phyloP scores from a whole-genome alignment of 2,888 invertebrate species.

The Macroteleia sp. region DNA sequence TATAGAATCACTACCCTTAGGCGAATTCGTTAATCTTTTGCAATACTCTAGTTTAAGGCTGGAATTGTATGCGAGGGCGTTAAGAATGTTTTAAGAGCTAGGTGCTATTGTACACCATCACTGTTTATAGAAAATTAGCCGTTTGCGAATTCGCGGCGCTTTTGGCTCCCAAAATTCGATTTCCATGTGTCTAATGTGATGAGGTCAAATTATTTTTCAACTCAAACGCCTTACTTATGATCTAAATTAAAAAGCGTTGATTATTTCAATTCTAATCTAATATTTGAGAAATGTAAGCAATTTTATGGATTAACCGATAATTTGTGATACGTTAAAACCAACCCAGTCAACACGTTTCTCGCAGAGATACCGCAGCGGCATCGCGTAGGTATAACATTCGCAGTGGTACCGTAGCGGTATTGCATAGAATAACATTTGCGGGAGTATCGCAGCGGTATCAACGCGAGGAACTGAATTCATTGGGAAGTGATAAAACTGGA shows the following conservation, averaged over 20 bases:
- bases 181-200: neutral
- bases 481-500: too few relatives aligned
- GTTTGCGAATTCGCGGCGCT: conserved; percentile 33
- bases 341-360: too few relatives aligned
- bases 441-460: too few relatives aligned
- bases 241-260: neutral
- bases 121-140: conserved; percentile 1
- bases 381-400: too few relatives aligned
- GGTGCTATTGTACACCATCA: conserved; percentile 49
- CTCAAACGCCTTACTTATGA: neutral
- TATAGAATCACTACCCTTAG: conserved; percentile 58
- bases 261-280: conserved; percentile 1
- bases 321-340: too few relatives aligned
- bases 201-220: neutral
- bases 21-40: conserved; percentile 70
- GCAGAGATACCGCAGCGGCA: too few relatives aligned
- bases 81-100: neutral
- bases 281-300: too few relatives aligned
- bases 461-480: too few relatives aligned
- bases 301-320: too few relatives aligned
- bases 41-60: conserved; percentile 71
- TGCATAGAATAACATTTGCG: too few relatives aligned
- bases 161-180: neutral
- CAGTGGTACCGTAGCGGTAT: too few relatives aligned
- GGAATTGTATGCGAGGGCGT: conserved; percentile 51